Evolutionary conservation across 1,140 invertebrate species (phyloP).

Genomic region (Euglossa dilemma): DNA sequence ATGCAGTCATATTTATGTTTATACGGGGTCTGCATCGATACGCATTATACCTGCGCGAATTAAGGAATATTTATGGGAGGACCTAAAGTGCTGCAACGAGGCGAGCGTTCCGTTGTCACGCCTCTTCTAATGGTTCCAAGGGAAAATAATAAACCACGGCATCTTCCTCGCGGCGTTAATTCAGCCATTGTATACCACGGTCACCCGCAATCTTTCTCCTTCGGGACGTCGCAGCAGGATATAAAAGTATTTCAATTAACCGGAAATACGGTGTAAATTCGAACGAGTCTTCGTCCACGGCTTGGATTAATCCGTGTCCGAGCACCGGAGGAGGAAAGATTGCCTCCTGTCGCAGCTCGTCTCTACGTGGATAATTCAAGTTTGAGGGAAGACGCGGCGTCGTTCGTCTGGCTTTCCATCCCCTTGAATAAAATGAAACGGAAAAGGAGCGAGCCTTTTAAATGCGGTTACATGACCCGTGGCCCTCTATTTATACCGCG

Average conservation of each 20-base stretch:
- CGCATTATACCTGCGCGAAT: slow-evolving; percentile 51
- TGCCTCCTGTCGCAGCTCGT: not conserved
- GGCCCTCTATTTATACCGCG: not conserved
- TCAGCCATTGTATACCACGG: not conserved
- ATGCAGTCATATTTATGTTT: slow-evolving; percentile 44
- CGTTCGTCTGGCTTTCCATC: not conserved
- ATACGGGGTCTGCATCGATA: slow-evolving; percentile 29
- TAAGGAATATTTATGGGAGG: slow-evolving; percentile 60
- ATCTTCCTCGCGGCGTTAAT: slow-evolving; percentile 20
- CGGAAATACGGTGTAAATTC: not conserved
- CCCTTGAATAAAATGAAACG: not conserved
- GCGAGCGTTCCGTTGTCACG: slow-evolving; percentile 35
- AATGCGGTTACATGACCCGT: not conserved
- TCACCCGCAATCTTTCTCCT: not conserved
- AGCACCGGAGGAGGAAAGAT: not conserved
- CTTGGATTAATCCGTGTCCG: no score
- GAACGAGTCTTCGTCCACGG: no score
- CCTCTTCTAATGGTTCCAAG: slow-evolving; percentile 46
- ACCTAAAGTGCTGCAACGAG: slow-evolving; percentile 41
- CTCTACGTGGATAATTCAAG: slow-evolving; percentile 14
- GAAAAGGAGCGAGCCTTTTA: not conserved
- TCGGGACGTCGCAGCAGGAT: not conserved
- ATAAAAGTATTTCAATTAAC: slow-evolving; percentile 21
- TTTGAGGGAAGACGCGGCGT: slow-evolving; percentile 2
- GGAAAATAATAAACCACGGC: slow-evolving; percentile 46